Conservation (phyloP, 2,888 invertebrate species). For the Altica lythri region DNA sequence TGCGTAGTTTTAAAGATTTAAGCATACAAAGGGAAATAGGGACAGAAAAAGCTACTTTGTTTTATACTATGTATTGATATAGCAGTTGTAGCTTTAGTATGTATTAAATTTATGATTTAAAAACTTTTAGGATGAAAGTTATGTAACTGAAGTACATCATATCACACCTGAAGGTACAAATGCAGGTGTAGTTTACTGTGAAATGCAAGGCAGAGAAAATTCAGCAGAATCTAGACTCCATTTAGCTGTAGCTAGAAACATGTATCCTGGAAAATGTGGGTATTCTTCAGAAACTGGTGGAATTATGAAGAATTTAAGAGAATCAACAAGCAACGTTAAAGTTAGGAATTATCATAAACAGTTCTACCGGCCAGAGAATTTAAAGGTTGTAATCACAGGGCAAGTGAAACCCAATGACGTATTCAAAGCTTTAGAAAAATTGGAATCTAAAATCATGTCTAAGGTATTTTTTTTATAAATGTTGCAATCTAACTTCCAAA, state of each 20-base stretch:
- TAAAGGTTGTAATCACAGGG: constrained; percentile 82
- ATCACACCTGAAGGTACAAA: constrained; percentile 86
- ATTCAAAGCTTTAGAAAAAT: constrained; percentile 70
- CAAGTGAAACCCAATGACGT: constrained; percentile 76
- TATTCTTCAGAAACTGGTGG: constrained; percentile 88
- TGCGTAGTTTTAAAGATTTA: too few species aligned
- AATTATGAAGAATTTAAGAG: constrained; percentile 79
- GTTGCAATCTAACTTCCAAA: constrained; percentile 4
- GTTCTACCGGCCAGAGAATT: constrained; percentile 88
- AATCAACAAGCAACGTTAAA: constrained; percentile 79
- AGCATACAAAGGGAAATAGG: too few species aligned
- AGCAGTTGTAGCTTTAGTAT: too few species aligned
- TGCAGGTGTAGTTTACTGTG: constrained; percentile 94
- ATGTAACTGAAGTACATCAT: constrained; percentile 90
- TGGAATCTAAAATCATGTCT: constrained; percentile 77
- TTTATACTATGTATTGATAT: too few species aligned
- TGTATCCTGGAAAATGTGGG: constrained; percentile 82
- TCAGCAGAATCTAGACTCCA: constrained; percentile 74
- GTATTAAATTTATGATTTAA: too few species aligned
- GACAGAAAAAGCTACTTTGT: too few species aligned
- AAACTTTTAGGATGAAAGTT: constrained; percentile 72
- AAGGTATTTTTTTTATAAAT: constrained; percentile 59
- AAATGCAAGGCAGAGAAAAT: constrained; percentile 89
- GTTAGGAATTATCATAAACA: constrained; percentile 78
- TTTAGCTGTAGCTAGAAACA: constrained; percentile 66